Conservation (phyloP, 2,888 invertebrate species). For the Cyaniris semiargus region DNA sequence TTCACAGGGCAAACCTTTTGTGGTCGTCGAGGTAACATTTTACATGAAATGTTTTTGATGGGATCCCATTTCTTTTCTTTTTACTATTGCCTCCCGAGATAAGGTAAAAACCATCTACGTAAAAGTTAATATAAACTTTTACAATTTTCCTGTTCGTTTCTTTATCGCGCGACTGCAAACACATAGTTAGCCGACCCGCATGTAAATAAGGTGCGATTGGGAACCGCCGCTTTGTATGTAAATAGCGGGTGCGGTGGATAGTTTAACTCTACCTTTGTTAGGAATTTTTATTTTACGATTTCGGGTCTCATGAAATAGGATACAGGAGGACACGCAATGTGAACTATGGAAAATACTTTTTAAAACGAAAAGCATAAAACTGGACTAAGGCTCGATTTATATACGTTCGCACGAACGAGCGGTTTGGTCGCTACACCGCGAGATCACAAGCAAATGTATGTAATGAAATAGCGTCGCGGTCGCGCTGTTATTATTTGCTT, state of each 20-base stretch:
- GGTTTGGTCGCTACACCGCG: no score
- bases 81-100: background rate
- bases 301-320: background rate
- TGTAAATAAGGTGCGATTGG: background rate
- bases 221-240: constrained; percentile 7
- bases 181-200: constrained; percentile 3
- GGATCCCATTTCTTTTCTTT: background rate
- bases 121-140: constrained; percentile 6
- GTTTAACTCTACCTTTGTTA: constrained; percentile 4
- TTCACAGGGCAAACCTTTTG: no score
- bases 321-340: background rate
- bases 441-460: no score
- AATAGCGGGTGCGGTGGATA: background rate
- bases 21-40: no score
- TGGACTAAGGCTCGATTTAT: no score
- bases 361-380: background rate
- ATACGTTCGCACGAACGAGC: no score
- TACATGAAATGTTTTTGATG: no score
- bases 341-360: background rate
- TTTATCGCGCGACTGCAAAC: background rate
- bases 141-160: background rate
- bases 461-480: no score
- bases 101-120: background rate
- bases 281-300: background rate
- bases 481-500: no score